A percentile compares a stretch with the other conserved stretches of the same genome.
These are phyloP conservation scores for Chloromyia formosa DNA, from an alignment of 2,888 invertebrate species.

Conservation along the genomic window DNA sequence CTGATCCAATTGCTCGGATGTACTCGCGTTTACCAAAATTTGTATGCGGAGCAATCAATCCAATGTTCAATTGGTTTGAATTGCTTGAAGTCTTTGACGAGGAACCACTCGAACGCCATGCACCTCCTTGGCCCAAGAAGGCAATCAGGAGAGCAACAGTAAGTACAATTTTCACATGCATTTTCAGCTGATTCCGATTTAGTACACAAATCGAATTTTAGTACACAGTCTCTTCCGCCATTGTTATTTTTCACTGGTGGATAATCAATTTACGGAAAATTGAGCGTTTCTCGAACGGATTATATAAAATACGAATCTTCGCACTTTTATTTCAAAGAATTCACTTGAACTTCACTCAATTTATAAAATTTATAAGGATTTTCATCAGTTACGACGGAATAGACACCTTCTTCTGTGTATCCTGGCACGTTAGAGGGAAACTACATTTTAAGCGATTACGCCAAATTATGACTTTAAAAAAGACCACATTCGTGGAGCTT, in stretches of 20 bases:
- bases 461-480: too few species aligned
- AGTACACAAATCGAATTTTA: slow-evolving; percentile 31
- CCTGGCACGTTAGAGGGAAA: too few species aligned
- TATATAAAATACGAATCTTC: too few species aligned
- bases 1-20: slow-evolving; percentile 71
- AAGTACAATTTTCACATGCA: slow-evolving; percentile 7
- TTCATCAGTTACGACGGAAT: too few species aligned
- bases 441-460: too few species aligned
- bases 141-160: slow-evolving; percentile 9
- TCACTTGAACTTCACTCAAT: too few species aligned
- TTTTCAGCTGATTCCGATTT: slow-evolving; percentile 31
- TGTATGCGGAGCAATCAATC: slow-evolving; percentile 64
- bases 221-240: slow-evolving; percentile 37
- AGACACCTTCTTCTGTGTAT: too few species aligned
- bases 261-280: slow-evolving; percentile 30
- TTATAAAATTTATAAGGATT: too few species aligned
- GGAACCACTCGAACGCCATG: slow-evolving; percentile 23
- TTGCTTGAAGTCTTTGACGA: slow-evolving; percentile 37
- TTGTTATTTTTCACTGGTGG: slow-evolving; percentile 14
- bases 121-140: neutral
- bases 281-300: neutral
- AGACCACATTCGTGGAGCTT: too few species aligned
- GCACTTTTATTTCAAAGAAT: too few species aligned
- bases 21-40: slow-evolving; percentile 71
- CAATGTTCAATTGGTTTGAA: slow-evolving; percentile 60